Evolutionary conservation across 2,797 vertebrate species (phyloP).

Genomic region (Toxotes lorentzi): DNA sequence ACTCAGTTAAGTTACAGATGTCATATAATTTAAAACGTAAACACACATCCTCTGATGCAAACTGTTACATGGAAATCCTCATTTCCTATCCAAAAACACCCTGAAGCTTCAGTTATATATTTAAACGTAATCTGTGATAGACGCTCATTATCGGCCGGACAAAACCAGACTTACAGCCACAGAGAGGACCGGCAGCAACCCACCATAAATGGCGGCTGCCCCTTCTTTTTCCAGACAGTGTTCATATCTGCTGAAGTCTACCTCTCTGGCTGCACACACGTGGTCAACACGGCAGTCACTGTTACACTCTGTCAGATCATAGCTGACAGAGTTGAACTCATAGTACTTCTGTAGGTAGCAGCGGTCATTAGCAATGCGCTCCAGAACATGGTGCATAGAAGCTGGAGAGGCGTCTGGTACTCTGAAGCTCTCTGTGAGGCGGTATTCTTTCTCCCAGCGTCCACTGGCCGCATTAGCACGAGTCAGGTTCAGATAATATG

Average conservation of each 20-base stretch:
- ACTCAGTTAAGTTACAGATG: slow-evolving; percentile 1
- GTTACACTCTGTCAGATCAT: slow-evolving; percentile 86
- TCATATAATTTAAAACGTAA: slow-evolving; percentile 19
- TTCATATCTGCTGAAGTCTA: slow-evolving; percentile 86
- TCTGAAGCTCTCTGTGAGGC: slow-evolving; percentile 88
- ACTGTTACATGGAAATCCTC: too few species aligned
- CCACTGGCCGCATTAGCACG: slow-evolving; percentile 83
- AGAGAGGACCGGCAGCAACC: slow-evolving; percentile 64
- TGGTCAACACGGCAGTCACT: slow-evolving; percentile 87
- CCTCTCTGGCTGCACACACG: slow-evolving; percentile 90
- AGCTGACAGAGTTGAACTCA: slow-evolving; percentile 91
- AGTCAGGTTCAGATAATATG: slow-evolving; percentile 93
- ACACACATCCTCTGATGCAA: neutral
- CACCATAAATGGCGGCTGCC: slow-evolving; percentile 28
- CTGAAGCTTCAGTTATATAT: neutral
- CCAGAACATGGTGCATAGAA: slow-evolving; percentile 89
- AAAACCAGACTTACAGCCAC: slow-evolving; percentile 60
- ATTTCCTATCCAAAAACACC: neutral
- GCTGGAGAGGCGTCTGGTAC: slow-evolving; percentile 84
- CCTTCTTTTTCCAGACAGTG: slow-evolving; percentile 82
- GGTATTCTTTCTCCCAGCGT: slow-evolving; percentile 93
- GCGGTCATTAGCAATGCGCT: slow-evolving; percentile 74
- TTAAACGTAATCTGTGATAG: neutral
- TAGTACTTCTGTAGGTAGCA: slow-evolving; percentile 90
- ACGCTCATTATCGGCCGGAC: slow-evolving; percentile 32